A percentile compares a stretch with the other conserved stretches of the same genome.
These are phyloP conservation scores for Aphelocoma coerulescens DNA, from an alignment of 2,113 vertebrate species.

Conservation along the genomic window DNA sequence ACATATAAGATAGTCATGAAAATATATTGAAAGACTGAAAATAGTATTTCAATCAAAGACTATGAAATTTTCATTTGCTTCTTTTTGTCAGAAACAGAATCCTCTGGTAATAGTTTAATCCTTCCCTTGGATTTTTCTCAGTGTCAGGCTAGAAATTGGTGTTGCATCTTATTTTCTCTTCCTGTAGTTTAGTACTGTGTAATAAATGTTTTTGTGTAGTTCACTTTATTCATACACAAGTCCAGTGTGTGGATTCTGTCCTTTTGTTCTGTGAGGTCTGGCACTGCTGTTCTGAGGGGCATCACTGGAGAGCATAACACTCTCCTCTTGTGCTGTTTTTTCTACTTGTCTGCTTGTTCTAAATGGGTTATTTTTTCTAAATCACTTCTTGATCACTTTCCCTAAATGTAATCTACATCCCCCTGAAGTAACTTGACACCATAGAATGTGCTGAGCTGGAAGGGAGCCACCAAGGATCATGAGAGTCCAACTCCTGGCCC, in stretches of 20 bases:
- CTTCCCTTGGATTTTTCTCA: neutral
- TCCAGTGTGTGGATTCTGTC: neutral
- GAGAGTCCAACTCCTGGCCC: no score
- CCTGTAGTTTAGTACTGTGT: neutral
- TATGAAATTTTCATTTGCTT: neutral
- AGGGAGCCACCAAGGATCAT: no score
- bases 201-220: neutral
- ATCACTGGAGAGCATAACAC: neutral
- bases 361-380: neutral
- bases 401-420: neutral
- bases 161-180: neutral
- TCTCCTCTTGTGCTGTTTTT: neutral
- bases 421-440: neutral
- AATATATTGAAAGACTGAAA: neutral
- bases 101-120: neutral
- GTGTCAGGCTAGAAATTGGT: neutral
- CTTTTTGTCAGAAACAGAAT: neutral
- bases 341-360: neutral
- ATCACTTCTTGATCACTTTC: neutral
- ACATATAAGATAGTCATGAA: neutral
- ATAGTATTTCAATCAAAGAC: neutral
- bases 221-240: neutral
- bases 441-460: neutral
- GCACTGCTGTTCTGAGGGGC: neutral
- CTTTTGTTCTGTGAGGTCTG: neutral